Conservation (phyloP, 2,888 invertebrate species). For the Stenurella melanura region DNA sequence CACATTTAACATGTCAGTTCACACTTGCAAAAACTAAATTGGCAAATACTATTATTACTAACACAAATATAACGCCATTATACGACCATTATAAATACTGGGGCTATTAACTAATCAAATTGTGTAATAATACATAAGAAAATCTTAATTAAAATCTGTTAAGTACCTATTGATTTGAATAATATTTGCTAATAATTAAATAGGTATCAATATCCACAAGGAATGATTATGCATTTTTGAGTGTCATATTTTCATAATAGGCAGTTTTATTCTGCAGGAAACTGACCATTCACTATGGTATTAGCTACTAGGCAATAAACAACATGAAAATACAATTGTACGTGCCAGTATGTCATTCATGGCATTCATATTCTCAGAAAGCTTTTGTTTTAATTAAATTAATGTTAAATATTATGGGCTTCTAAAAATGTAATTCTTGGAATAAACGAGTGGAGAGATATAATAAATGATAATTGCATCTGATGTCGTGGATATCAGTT, state of each 20-base stretch:
- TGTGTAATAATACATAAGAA: background rate
- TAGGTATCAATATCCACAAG: background rate
- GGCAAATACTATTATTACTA: background rate
- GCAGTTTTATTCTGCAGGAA: too few species aligned
- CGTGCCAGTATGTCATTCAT: background rate
- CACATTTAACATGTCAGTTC: background rate
- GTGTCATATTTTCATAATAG: background rate
- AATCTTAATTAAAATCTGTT: background rate
- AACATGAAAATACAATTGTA: background rate
- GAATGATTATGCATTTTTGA: background rate
- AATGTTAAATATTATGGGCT: background rate
- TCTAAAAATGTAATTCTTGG: too few species aligned
- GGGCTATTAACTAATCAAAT: background rate
- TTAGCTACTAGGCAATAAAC: background rate
- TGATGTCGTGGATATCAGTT: too few species aligned
- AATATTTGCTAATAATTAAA: background rate
- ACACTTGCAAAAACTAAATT: background rate
- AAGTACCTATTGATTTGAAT: background rate
- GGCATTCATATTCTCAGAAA: background rate
- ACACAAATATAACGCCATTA: too few species aligned
- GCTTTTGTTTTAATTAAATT: background rate
- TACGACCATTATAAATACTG: too few species aligned
- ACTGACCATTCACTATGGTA: too few species aligned
- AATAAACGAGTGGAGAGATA: too few species aligned
- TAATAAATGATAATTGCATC: too few species aligned